Conservation (phyloP, 2,113 vertebrate genomes). For the Engystomops pustulosus region DNA sequence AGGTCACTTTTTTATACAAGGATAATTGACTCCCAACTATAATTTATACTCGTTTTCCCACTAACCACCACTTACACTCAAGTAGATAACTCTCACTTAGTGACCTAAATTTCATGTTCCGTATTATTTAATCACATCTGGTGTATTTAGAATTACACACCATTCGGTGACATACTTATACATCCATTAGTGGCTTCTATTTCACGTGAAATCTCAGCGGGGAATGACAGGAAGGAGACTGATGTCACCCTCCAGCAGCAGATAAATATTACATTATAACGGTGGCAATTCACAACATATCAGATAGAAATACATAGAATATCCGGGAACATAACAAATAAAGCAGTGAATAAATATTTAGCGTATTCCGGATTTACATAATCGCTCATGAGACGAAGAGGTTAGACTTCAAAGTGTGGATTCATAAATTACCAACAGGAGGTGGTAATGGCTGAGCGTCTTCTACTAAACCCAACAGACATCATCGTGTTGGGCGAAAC, state of each 20-base stretch:
- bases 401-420: not conserved
- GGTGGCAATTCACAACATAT: not conserved
- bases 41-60: constrained; percentile 6
- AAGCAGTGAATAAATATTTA: constrained; percentile 15
- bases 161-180: constrained; percentile 19
- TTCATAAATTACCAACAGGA: not conserved
- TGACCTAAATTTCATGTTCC: constrained; percentile 12
- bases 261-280: constrained; percentile 44
- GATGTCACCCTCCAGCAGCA: constrained; percentile 35
- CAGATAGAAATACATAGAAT: not conserved
- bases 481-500: not conserved
- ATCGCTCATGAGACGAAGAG: not conserved
- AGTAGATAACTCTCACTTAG: constrained; percentile 19
- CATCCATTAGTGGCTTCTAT: constrained; percentile 35
- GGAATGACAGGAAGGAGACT: constrained; percentile 29
- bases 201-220: constrained; percentile 13
- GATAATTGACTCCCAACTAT: not conserved
- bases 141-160: not conserved
- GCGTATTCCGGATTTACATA: not conserved
- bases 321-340: not conserved
- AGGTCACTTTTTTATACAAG: not conserved
- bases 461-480: not conserved
- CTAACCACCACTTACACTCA: not conserved
- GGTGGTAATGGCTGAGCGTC: not conserved
- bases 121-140: constrained; percentile 10